phyloP scores from a whole-genome alignment of 2,797 vertebrate species.

The Lindbergichthys nudifrons region DNA sequence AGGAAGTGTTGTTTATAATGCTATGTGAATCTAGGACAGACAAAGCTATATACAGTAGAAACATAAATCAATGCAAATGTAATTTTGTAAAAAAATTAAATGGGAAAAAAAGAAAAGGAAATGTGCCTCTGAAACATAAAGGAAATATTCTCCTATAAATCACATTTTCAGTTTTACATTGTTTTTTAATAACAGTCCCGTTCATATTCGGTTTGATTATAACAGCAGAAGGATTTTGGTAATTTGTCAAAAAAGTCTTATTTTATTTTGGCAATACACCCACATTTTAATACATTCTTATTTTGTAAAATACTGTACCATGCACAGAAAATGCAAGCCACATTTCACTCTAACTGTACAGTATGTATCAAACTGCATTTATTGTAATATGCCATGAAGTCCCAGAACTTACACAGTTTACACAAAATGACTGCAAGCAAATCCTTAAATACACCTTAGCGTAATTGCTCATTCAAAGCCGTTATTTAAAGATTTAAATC shows the following conservation, averaged over 20 bases:
- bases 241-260: not conserved
- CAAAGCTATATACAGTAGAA: not conserved
- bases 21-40: not conserved
- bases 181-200: not conserved
- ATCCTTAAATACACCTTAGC: slow-evolving; percentile 5
- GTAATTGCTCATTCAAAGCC: slow-evolving; percentile 2
- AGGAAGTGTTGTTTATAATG: not conserved
- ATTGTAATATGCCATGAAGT: not conserved
- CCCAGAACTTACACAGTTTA: not conserved
- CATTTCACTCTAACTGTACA: too few relatives aligned
- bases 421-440: not conserved
- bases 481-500: slow-evolving; percentile 44
- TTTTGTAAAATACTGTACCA: too few relatives aligned
- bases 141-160: not conserved
- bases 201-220: not conserved
- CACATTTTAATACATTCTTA: not conserved
- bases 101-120: not conserved
- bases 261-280: not conserved
- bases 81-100: not conserved
- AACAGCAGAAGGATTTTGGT: not conserved
- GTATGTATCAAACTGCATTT: not conserved
- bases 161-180: not conserved
- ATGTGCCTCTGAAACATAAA: not conserved
- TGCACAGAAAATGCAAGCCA: not conserved
- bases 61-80: not conserved